phyloP scores from a whole-genome alignment of 1,140 invertebrate genomes.

The Aricia agestis region DNA sequence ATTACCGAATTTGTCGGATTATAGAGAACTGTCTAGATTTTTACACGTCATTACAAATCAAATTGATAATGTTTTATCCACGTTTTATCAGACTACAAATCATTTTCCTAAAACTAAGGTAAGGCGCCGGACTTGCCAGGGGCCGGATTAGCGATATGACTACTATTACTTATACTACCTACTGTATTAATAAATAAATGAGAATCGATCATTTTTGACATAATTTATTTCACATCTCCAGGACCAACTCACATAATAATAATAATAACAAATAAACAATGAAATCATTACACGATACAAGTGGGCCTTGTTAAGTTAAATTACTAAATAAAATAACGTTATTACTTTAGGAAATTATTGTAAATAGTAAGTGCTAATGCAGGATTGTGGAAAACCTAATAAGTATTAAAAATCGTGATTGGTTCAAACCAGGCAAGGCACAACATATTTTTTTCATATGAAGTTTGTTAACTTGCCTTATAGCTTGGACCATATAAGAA shows the following conservation, averaged over 20 bases:
- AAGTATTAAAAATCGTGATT: no score
- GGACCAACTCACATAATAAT: constrained; percentile 47
- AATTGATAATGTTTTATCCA: no score
- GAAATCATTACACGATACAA: constrained; percentile 47
- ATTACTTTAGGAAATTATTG: not conserved
- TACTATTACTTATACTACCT: no score
- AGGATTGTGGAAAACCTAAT: not conserved
- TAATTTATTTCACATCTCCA: constrained; percentile 58
- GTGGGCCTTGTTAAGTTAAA: constrained; percentile 14
- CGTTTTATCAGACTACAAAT: no score
- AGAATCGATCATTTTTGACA: constrained; percentile 36
- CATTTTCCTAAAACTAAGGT: no score
- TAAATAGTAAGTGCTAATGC: not conserved
- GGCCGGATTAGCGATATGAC: no score
- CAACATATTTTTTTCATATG: no score
- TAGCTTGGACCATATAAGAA: not conserved
- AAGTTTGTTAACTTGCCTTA: not conserved
- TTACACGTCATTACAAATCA: no score
- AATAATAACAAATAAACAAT: constrained; percentile 54
- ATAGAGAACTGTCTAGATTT: no score
- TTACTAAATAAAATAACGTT: not conserved
- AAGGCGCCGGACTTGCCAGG: no score
- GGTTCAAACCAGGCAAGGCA: no score
- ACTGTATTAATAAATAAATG: constrained; percentile 8
- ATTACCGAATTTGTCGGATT: no score